Evolutionary conservation across 2,888 invertebrate genomes (phyloP).

Genomic region (Bruchidius siliquastri): DNA sequence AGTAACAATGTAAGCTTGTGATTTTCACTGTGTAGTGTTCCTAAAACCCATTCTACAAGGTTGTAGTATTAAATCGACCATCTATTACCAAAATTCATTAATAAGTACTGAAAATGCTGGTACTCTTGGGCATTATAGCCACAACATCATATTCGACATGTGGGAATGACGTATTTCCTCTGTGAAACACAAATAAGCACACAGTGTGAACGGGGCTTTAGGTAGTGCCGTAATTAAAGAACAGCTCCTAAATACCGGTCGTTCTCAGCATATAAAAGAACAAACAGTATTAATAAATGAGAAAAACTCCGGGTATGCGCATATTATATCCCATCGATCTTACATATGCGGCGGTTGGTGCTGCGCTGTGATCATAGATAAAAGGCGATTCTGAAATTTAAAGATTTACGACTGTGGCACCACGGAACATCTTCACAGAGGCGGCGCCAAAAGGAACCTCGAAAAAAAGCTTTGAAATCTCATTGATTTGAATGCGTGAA

Average conservation of each 20-base stretch:
- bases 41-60: no score
- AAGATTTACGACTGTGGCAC: slow-evolving; percentile 16
- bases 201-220: background rate
- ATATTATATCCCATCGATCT: slow-evolving; percentile 12
- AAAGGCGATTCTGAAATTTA: slow-evolving; percentile 17
- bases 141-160: no score
- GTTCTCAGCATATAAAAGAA: background rate
- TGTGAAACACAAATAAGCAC: background rate
- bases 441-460: background rate
- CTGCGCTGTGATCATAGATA: slow-evolving; percentile 16
- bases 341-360: background rate
- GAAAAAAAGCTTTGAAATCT: no score
- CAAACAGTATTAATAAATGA: background rate
- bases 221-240: background rate
- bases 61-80: no score
- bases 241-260: background rate
- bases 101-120: no score
- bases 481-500: no score
- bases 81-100: no score
- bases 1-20: no score
- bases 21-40: no score
- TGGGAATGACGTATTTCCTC: no score
- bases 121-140: no score
- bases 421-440: slow-evolving; percentile 11
- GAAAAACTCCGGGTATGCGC: background rate